Evolutionary conservation across 2,797 vertebrate genomes (phyloP), one percentile per base, ranked within the genome.

Genomic region (Enoplosus armatus): DNA sequence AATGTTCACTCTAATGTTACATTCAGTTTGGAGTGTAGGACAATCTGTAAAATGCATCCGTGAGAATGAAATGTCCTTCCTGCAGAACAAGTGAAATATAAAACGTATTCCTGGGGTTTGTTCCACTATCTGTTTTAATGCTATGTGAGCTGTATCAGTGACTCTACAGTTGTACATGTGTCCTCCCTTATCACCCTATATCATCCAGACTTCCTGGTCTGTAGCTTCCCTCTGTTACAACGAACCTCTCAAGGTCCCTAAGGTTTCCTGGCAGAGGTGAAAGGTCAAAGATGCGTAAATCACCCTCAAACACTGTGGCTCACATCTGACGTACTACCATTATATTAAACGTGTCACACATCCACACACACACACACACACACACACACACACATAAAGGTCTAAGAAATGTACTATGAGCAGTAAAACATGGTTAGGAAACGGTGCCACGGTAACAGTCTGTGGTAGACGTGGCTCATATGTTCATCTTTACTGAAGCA

Each of bases 231-330:
- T 51, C 58, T 63, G 43, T 31, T 67, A 29, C 3, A 9, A n/a
- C n/a, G n/a, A n/a, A 63, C 20, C 26, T 27, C 16, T 64, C 8
- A 50, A 29, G 58, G 27, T 29, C 51, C 43, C 14, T 41, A 1
- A 35, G 39, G 48, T 54, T 63, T 10, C 31, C 39, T 26, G 14
- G 31, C 37, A 55, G 61, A 72, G 77, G 87, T 86, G 26, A 89
- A 74, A 55, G 58, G 70, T 80, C 63, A 71, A 56, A 67, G 9
- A 20, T 70, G 43, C 39, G 20, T 53, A 53, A 79, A 69, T 61
- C 59, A 72, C 12, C 14, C 35, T 2, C 9, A 61, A 66, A 75
- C 65, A 60, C 12, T 37, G 27, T 39, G 15, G 11, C 26, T 18
- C 24, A 37, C 20, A 27, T 26, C 7, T 2, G 2, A 20, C 16